phyloP scores from a whole-genome alignment of 2,888 invertebrate genomes.

The Parnassius mnemosyne region DNA sequence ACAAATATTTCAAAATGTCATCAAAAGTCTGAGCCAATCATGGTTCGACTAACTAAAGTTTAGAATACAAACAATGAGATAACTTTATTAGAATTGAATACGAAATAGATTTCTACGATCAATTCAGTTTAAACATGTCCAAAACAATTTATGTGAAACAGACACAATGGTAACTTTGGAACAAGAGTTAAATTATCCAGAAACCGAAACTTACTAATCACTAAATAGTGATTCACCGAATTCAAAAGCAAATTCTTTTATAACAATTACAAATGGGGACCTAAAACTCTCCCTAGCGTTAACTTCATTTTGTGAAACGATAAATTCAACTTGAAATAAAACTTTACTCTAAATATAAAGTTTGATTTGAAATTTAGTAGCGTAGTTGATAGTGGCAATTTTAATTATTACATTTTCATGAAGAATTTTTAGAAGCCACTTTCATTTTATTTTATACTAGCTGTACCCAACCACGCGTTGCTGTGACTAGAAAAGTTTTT shows the following conservation, averaged over 20 bases:
- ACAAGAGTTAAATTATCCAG: constrained; percentile 12
- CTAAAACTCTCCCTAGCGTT: constrained; percentile 19
- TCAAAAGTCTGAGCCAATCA: background rate
- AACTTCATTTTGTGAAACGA: constrained; percentile 27
- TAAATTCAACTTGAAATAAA: constrained; percentile 12
- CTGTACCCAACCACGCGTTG: too few relatives aligned
- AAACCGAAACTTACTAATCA: constrained; percentile 11
- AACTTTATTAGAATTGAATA: constrained; percentile 10
- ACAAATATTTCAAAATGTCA: background rate
- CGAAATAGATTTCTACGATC: background rate
- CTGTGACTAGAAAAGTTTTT: too few relatives aligned
- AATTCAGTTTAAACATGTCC: constrained; percentile 5
- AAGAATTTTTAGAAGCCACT: too few relatives aligned
- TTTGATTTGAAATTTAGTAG: too few relatives aligned
- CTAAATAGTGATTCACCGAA: constrained; percentile 11
- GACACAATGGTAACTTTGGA: constrained; percentile 12
- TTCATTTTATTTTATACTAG: too few relatives aligned
- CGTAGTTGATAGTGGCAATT: too few relatives aligned
- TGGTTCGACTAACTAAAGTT: background rate
- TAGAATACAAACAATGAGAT: constrained; percentile 8
- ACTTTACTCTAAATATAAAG: background rate
- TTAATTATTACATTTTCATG: too few relatives aligned
- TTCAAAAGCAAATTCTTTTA: constrained; percentile 14
- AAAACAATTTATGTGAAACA: constrained; percentile 11
- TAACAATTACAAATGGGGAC: constrained; percentile 29